These are phyloP conservation scores for Holothuria glaberrima DNA, from an alignment of 35 echinoderm and acorn worm genomes.

Conservation along the genomic window DNA sequence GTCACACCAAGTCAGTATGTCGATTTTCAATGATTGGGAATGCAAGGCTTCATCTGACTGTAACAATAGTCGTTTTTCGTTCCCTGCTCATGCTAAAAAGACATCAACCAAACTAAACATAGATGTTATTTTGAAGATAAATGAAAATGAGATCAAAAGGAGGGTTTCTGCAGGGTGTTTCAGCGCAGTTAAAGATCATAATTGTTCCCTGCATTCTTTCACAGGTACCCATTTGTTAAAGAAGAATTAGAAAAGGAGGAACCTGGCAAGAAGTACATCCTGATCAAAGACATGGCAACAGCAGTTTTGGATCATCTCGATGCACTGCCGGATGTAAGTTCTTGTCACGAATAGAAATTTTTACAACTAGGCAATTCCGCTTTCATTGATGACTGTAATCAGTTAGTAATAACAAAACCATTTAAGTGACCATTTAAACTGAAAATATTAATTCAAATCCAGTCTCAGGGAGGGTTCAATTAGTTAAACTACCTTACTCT, in stretches of 20 bases:
- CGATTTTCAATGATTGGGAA: not conserved
- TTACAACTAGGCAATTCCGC: not conserved
- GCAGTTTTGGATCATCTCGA: not conserved
- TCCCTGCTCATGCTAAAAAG: not conserved
- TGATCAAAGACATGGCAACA: not conserved
- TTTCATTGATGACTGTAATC: not conserved
- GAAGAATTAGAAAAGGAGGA: slow-evolving; percentile 12
- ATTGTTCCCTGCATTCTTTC: not conserved
- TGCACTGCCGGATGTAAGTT: slow-evolving; percentile 20
- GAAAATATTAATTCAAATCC: not conserved
- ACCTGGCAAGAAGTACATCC: slow-evolving; percentile 20
- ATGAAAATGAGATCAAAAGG: not conserved
- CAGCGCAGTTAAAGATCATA: not conserved
- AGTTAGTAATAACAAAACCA: not conserved
- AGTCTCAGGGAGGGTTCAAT: too few relatives aligned
- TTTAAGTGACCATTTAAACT: not conserved
- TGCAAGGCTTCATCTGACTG: not conserved
- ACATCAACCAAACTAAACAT: not conserved
- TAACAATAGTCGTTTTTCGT: not conserved
- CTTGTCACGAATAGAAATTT: too few relatives aligned
- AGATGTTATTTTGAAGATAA: not conserved
- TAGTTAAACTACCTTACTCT: too few relatives aligned
- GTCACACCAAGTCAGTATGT: too few relatives aligned
- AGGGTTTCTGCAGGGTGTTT: not conserved
- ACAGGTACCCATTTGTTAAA: slow-evolving; percentile 15